phyloP scores from a whole-genome alignment of 2,113 vertebrate species.

The Hemicordylus capensis region DNA sequence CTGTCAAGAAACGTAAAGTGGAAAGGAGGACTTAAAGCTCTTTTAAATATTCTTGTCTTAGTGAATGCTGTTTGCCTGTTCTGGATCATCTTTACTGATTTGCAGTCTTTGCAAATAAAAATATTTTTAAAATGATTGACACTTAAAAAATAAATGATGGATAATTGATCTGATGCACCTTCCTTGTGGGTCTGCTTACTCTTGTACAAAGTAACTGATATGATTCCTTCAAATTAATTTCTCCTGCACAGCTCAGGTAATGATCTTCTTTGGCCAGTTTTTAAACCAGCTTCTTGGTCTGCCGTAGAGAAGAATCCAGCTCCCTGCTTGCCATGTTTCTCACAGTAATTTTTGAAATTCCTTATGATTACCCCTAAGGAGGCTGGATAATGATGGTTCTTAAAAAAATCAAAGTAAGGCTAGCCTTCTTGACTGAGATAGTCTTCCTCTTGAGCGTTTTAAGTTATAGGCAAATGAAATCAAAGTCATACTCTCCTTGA shows the following conservation, averaged over 20 bases:
- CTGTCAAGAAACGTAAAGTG: slow-evolving; percentile 1
- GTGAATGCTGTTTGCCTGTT: neutral
- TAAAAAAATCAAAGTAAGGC: neutral
- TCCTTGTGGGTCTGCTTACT: neutral
- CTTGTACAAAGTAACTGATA: neutral
- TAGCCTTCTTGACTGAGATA: neutral
- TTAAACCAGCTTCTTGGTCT: neutral
- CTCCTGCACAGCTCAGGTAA: neutral
- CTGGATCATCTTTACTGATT: neutral
- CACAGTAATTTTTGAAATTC: neutral
- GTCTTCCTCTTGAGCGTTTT: neutral
- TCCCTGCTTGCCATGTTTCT: neutral
- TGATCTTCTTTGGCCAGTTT: neutral
- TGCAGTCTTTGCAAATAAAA: neutral
- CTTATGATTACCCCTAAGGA: neutral
- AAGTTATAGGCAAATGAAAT: neutral
- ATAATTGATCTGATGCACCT: neutral
- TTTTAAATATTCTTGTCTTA: neutral
- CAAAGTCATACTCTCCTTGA: neutral
- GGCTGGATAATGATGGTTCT: too few species aligned
- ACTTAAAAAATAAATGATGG: neutral
- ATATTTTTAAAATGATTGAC: too few species aligned
- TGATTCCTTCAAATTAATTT: neutral
- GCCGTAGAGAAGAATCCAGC: neutral
- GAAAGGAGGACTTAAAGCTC: neutral